These are phyloP conservation scores for Thera obeliscata DNA, from an alignment of 2,888 invertebrate genomes.

Conservation along the genomic window DNA sequence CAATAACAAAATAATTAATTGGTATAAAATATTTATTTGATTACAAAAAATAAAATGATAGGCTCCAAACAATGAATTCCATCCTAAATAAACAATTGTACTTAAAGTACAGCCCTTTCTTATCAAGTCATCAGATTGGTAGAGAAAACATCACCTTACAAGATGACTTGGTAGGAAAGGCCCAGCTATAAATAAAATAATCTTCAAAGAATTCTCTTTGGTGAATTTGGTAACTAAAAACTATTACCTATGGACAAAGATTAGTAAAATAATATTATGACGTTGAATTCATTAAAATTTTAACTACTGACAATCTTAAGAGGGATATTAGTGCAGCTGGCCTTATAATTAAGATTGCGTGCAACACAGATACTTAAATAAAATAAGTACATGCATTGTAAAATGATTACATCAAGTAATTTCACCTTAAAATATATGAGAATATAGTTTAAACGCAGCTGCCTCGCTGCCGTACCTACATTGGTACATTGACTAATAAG, in stretches of 20 bases:
- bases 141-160: background rate
- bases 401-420: constrained; percentile 28
- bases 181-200: background rate
- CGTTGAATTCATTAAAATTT: background rate
- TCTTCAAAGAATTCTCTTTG: constrained; percentile 21
- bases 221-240: constrained; percentile 34
- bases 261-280: constrained; percentile 4
- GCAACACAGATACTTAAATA: background rate
- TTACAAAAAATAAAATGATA: constrained; percentile 17
- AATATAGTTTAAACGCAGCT: constrained; percentile 30
- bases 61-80: background rate
- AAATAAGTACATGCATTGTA: constrained; percentile 24
- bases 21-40: constrained; percentile 30
- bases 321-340: background rate
- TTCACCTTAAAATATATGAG: constrained; percentile 23
- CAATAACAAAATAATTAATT: constrained; percentile 37
- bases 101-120: constrained; percentile 11
- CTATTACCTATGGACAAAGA: constrained; percentile 16
- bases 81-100: constrained; percentile 17
- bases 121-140: background rate
- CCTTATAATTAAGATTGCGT: constrained; percentile 1
- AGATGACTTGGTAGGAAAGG: constrained; percentile 4
- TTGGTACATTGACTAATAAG: constrained; percentile 21
- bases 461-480: constrained; percentile 14
- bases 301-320: background rate